Evolutionary conservation across 2,888 invertebrate species (phyloP).

Genomic region (Caenorhabditis sp.): DNA sequence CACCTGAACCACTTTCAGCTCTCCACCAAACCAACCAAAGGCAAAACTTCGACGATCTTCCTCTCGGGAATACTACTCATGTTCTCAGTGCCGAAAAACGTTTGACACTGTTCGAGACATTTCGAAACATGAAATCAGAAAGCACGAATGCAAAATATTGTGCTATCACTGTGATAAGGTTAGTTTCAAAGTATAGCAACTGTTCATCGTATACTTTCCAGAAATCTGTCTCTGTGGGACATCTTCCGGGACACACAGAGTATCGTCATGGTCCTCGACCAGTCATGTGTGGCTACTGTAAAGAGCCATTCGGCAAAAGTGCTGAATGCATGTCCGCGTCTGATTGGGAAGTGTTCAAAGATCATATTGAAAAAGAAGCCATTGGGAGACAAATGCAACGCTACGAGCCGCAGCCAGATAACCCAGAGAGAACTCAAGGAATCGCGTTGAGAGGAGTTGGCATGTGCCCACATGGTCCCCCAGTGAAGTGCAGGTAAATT

Average conservation of each 20-base stretch:
- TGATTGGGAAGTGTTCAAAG: not conserved
- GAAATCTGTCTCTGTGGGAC: slow-evolving; percentile 50
- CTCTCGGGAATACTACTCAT: not conserved
- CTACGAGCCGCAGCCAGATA: not conserved
- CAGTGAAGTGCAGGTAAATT: slow-evolving; percentile 71
- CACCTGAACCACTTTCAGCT: not conserved
- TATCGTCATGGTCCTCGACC: slow-evolving; percentile 45
- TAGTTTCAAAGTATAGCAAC: not conserved
- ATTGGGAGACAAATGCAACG: slow-evolving; percentile 59
- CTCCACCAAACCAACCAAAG: not conserved
- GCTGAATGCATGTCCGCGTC: slow-evolving; percentile 33
- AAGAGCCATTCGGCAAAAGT: slow-evolving; percentile 48
- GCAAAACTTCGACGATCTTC: not conserved
- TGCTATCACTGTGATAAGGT: not conserved
- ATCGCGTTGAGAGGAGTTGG: slow-evolving; percentile 69
- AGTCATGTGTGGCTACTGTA: slow-evolving; percentile 61
- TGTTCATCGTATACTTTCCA: slow-evolving; percentile 10
- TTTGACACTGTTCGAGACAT: not conserved
- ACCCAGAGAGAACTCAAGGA: not conserved
- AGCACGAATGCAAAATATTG: not conserved
- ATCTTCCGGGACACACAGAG: slow-evolving; percentile 38
- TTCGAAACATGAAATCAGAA: not conserved
- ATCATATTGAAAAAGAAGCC: slow-evolving; percentile 15
- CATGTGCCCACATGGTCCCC: slow-evolving; percentile 69
- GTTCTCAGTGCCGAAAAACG: not conserved